Evolutionary conservation across 2,797 vertebrate genomes (phyloP).

Genomic region (Antrozous pallidus): DNA sequence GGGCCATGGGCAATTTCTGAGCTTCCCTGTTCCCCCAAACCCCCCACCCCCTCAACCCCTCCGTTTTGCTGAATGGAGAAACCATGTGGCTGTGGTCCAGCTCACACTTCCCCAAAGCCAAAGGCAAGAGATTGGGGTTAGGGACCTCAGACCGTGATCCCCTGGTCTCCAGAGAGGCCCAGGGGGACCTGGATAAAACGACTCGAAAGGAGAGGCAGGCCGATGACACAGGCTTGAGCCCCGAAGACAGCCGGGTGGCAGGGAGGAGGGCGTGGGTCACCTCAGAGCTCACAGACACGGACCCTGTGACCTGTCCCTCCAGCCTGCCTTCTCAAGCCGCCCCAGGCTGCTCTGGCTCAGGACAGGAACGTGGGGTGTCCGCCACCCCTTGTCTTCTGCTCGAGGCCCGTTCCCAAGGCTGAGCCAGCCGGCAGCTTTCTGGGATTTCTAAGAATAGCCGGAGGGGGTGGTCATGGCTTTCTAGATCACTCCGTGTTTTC

Average conservation of each 20-base stretch:
- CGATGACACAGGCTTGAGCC: not conserved
- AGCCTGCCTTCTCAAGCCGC: not conserved
- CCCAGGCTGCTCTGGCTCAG: not conserved
- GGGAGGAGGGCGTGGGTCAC: not conserved
- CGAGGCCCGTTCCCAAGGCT: not conserved
- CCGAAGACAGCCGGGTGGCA: not conserved
- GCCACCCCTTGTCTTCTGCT: not conserved
- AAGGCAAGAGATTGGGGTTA: not conserved
- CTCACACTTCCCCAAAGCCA: not conserved
- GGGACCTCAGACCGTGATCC: not conserved
- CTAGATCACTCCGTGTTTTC: constrained; percentile 15
- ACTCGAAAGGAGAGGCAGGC: not conserved
- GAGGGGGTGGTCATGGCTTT: not conserved
- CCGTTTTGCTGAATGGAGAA: not conserved
- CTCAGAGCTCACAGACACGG: not conserved
- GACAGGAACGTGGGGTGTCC: not conserved
- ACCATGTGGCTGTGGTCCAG: not conserved
- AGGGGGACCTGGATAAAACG: not conserved
- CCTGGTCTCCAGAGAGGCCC: not conserved
- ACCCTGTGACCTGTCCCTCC: rapidly evolving
- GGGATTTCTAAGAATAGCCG: constrained; percentile 29
- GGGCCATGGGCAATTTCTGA: not conserved
- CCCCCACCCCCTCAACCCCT: no score
- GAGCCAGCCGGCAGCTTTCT: not conserved
- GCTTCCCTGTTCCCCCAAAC: not conserved